Base-by-base conservation (phyloP, 2,797 vertebrate species). In the Leuciscus waleckii region DNA sequence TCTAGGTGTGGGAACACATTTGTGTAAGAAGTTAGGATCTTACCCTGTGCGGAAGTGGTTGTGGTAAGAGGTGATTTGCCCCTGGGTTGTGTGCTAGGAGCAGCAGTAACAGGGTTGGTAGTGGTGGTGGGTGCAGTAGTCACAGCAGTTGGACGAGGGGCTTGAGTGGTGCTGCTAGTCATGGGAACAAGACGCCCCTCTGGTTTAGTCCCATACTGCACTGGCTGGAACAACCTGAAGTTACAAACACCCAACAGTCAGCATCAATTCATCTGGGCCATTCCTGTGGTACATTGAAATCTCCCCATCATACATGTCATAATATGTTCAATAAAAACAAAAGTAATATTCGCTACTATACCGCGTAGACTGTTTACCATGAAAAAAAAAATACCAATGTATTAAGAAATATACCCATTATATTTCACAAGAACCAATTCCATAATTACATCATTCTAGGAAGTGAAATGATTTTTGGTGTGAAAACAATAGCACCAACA, bases 131-230 rank as follows among this genome's bases (percentile, higher is more conserved):
- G 32, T 51, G 88, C 63, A 35, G 88, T 79, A 8, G 89, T 86
- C 26, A 90, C 81, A 49, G 93, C 91, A 63, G 93, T 87, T 0
- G 93, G 82, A 21, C 94, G 94, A 0, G 94, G 94, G 3, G 94
- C 90, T 86, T 92, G 94, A 69, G 92, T 58, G 37, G 76, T 78
- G 79, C 92, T 76, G 86, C 90, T 94, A 29, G 96, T 93, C 75
- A 98, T 93, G 32, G 94, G 82, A 0, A 96, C 94, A 2, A 96
- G 95, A 46, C 96, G 95, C n/a, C 97, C 97, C 88, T 98, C 97
- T 6, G 97, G 97, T 88, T 97, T 98, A 77, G 97, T 97, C 29
- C 97, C 97, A 0, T 98, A 98, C 85, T 96, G 97, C 86, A 98
- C 97, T 0, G 97, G 95, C 88, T 97, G 97, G 89, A 98, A 98